Conservation (phyloP, 2,888 invertebrate species). For the Tipula confusa region DNA sequence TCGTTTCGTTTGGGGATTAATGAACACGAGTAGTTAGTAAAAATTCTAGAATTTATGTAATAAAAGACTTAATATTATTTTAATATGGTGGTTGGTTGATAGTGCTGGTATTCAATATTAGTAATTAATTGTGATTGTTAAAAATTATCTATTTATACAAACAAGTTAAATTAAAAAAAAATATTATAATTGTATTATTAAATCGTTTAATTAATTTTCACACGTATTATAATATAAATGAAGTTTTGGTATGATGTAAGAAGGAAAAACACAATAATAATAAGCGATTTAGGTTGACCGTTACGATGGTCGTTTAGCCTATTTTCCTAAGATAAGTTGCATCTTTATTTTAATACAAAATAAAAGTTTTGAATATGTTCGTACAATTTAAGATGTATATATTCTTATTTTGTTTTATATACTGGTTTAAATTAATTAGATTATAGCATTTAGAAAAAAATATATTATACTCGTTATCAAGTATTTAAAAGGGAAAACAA, state of each 20-base stretch:
- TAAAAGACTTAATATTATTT: background rate
- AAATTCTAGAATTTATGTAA: background rate
- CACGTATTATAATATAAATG: background rate
- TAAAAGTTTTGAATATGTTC: too few species aligned
- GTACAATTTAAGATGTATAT: too few species aligned
- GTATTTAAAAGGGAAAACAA: too few species aligned
- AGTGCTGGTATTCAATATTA: background rate
- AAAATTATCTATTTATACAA: background rate
- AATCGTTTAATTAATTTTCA: background rate
- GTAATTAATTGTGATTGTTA: background rate
- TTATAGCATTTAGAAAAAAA: too few species aligned
- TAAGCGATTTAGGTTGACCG: background rate
- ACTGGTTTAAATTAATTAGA: too few species aligned
- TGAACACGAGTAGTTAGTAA: background rate
- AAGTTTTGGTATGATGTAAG: background rate
- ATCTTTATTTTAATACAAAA: background rate
- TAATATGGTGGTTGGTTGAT: background rate
- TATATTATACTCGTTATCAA: too few species aligned
- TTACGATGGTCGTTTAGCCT: background rate
- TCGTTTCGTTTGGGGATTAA: background rate
- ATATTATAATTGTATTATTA: background rate
- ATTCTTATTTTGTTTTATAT: too few species aligned
- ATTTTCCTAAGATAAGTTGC: background rate
- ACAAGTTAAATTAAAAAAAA: background rate
- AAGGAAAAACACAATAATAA: background rate